Evolutionary conservation across 2,113 vertebrate genomes (phyloP), one percentile per base, ranked within the genome.

Genomic region (Pluvianellus socialis): DNA sequence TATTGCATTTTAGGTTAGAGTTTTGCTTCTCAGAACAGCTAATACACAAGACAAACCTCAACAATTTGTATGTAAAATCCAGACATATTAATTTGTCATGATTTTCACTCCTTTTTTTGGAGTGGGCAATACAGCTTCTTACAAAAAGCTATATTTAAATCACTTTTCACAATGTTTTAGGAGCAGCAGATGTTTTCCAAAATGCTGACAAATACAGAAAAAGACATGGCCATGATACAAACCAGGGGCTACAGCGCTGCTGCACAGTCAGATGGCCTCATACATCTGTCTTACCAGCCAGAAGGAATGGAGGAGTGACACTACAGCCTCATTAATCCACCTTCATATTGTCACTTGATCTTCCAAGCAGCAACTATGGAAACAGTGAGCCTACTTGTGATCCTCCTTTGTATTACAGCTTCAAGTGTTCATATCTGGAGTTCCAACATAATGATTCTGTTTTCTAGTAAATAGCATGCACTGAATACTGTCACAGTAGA

Each of bases 71-170:
- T 30, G 9, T n/a, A 14, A 87, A 80, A 56, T 14, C 6, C 28
- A 63, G 24, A 45, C 23, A 23, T 8, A 24, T 3, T 44, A 5
- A 44, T 45, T 56, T 44, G 14, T n/a, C 13, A 75, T 0, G 0
- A 30, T 52, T 79, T 44, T 20, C 45, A 28, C 17, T 58, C 8
- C 2, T 42, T 44, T 70, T 81, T 81, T 38, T 49, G 1, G 9
- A 88, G 73, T 24, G 1, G 5, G 5, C 6, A 73, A 32, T 33
- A 72, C 2, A 62, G 9, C 3, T 68, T 45, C 12, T 33, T 35
- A 38, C 7, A 53, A 63, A 75, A 83, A 67, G 3, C 19, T 62
- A 12, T 6, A 84, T 18, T 71, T 26, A 33, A 71, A 76, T 45
- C 6, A 71, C 30, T 67, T 67, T 13, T 30, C 20, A 20, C 49